Conservation (phyloP, 2,888 invertebrate genomes). For the Andrena dorsata region DNA sequence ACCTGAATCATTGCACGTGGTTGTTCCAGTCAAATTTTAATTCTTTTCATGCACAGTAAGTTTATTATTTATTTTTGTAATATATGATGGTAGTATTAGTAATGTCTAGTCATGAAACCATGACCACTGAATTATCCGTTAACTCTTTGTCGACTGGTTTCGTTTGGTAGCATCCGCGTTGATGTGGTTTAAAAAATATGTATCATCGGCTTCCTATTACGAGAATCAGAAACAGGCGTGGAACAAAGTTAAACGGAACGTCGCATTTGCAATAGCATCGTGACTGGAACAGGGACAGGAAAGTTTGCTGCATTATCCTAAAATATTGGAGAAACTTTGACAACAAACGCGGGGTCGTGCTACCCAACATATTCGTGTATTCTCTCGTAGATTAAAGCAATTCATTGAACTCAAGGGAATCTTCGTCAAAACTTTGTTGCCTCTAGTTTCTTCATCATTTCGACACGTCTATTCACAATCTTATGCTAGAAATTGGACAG, state of each 20-base stretch:
- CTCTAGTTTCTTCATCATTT: neutral
- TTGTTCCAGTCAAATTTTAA: too few species aligned
- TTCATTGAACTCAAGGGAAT: neutral
- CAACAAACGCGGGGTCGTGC: neutral
- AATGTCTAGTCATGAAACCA: too few species aligned
- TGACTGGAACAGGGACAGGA: neutral
- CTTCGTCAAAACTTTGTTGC: slow-evolving; percentile 10
- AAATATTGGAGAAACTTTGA: slow-evolving; percentile 5
- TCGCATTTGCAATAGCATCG: neutral
- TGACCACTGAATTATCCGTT: too few species aligned
- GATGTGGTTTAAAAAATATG: neutral
- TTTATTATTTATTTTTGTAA: too few species aligned
- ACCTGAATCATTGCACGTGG: too few species aligned
- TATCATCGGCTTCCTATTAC: neutral
- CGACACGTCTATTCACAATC: neutral
- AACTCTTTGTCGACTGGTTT: too few species aligned
- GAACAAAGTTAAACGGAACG: slow-evolving; percentile 2
- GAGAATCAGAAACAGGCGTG: neutral
- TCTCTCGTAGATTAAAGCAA: neutral
- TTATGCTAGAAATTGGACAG: neutral
- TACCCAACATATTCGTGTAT: slow-evolving; percentile 1
- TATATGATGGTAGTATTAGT: too few species aligned
- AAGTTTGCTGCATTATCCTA: neutral
- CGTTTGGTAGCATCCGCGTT: too few species aligned
- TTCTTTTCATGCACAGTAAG: too few species aligned